Conservation (phyloP, 2,888 invertebrate genomes). For the Perizoma affinitatum region DNA sequence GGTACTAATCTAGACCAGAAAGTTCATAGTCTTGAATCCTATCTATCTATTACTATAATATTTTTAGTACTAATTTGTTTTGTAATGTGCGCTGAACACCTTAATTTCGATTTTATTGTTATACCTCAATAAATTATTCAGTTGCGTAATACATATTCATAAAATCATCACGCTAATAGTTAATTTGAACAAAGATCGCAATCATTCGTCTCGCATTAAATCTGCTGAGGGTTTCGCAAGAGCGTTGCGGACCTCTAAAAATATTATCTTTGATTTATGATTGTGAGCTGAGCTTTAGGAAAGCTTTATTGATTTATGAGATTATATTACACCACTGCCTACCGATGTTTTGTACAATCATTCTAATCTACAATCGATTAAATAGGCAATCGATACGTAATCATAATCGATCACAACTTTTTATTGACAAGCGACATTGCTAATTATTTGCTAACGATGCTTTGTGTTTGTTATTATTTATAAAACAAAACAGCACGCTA, state of each 20-base stretch:
- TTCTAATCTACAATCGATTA: neutral
- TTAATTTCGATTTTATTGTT: too few species aligned
- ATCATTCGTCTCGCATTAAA: constrained; percentile 10
- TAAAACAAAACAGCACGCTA: too few species aligned
- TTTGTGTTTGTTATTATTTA: too few species aligned
- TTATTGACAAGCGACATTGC: too few species aligned
- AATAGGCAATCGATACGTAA: neutral
- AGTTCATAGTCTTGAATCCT: too few species aligned
- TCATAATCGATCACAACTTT: too few species aligned
- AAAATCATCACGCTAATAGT: constrained; percentile 2
- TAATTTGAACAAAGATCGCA: constrained; percentile 3
- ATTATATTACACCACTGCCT: constrained; percentile 12
- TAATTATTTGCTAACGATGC: too few species aligned
- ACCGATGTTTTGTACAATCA: neutral
- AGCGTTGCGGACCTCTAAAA: constrained; percentile 22
- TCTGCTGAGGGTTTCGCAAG: constrained; percentile 15
- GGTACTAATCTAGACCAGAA: too few species aligned
- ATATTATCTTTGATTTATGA: constrained; percentile 24
- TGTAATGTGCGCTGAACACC: too few species aligned
- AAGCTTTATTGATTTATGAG: constrained; percentile 29
- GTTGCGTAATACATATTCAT: neutral
- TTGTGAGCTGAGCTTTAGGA: constrained; percentile 11
- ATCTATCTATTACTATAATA: too few species aligned
- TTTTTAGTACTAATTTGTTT: too few species aligned
- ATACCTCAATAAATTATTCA: too few species aligned